Conservation (phyloP, 1,140 invertebrate genomes). For the Cydia strobilella region DNA sequence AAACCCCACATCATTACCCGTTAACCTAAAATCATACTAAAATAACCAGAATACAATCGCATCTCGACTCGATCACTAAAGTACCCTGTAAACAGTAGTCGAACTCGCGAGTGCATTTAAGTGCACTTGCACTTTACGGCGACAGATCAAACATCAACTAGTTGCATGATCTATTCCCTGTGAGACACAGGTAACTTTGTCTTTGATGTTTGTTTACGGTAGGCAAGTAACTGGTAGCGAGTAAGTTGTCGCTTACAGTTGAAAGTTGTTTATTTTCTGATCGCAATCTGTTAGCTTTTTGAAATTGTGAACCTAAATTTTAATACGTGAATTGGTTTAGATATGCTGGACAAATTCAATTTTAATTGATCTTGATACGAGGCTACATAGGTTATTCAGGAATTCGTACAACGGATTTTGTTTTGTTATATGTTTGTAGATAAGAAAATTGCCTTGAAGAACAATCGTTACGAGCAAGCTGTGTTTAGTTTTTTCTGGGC, state of each 20-base stretch:
- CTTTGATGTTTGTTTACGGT: neutral
- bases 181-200: constrained; percentile 24
- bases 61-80: neutral
- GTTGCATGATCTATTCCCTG: constrained; percentile 31
- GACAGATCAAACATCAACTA: constrained; percentile 21
- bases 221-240: constrained; percentile 2
- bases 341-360: too few relatives aligned
- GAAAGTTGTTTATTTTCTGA: too few relatives aligned
- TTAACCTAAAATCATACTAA: neutral
- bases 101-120: neutral
- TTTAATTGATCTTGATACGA: too few relatives aligned
- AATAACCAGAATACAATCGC: neutral
- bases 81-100: constrained; percentile 4
- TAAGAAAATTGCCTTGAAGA: too few relatives aligned
- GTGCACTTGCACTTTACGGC: constrained; percentile 22
- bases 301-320: too few relatives aligned
- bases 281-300: too few relatives aligned
- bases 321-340: too few relatives aligned
- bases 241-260: neutral
- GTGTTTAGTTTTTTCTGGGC: too few relatives aligned
- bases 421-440: too few relatives aligned
- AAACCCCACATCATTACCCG: neutral
- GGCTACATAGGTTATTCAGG: too few relatives aligned
- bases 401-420: too few relatives aligned
- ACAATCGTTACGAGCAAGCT: too few relatives aligned